These are phyloP conservation scores for Leptinotarsa undecemlineata DNA, from an alignment of 1,140 invertebrate species.

Conservation along the genomic window DNA sequence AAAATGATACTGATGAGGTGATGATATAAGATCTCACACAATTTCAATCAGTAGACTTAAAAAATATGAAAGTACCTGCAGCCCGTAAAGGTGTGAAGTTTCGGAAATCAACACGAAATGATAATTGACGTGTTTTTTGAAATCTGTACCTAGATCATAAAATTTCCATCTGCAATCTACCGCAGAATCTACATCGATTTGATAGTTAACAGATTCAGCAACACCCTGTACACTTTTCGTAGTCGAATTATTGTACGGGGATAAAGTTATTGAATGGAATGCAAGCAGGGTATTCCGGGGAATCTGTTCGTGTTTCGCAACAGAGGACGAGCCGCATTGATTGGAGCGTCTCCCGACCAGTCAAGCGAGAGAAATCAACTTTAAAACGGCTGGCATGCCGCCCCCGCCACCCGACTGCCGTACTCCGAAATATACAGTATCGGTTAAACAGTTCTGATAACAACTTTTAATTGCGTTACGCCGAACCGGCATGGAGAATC, in stretches of 20 bases:
- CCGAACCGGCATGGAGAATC: conserved; percentile 22
- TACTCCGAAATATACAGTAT: conserved; percentile 29
- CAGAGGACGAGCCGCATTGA: conserved; percentile 49
- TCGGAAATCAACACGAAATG: no score
- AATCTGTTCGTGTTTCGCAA: conserved; percentile 12
- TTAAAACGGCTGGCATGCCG: conserved; percentile 45
- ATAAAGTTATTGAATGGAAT: conserved; percentile 23
- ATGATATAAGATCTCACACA: no score
- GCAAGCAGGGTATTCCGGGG: conserved; percentile 10
- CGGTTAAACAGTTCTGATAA: conserved; percentile 33
- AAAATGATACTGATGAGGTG: no score
- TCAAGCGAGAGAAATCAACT: conserved; percentile 54
- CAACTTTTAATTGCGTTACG: conserved; percentile 37
- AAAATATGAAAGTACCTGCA: no score
- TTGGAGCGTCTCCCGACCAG: conserved; percentile 53
- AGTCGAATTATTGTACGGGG: neutral
- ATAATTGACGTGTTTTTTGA: no score
- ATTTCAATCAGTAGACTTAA: no score
- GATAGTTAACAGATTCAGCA: neutral
- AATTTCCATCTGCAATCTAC: no score
- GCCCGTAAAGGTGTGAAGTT: no score
- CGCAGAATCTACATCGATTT: no score
- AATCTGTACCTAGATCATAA: no score
- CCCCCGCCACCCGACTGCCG: conserved; percentile 8
- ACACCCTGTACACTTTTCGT: neutral